These are phyloP conservation scores for Microcebus lehilahytsara DNA, from an alignment of 2,113 vertebrate genomes.

Conservation along the genomic window DNA sequence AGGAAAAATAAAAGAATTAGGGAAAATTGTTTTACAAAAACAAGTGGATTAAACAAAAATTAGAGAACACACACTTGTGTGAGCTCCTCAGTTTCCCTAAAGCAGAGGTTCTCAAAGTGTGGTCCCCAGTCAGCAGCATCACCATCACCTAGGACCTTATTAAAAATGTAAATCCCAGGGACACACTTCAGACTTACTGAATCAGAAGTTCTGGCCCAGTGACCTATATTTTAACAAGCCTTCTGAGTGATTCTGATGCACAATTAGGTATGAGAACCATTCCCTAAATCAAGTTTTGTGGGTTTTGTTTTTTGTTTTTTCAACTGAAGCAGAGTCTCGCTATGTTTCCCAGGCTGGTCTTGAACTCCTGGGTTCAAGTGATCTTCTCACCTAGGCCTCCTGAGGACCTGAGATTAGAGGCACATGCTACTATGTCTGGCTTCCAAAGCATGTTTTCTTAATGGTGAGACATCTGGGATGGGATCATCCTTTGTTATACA, in stretches of 20 bases:
- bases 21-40: background rate
- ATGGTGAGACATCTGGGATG: background rate
- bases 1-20: slow-evolving; percentile 32
- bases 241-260: background rate
- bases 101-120: background rate
- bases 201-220: background rate
- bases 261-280: background rate
- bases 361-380: too few relatives aligned
- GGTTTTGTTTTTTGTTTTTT: background rate
- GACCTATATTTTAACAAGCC: background rate
- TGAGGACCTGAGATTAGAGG: too few relatives aligned
- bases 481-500: background rate
- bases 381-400: too few relatives aligned
- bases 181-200: background rate
- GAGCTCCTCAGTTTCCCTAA: background rate
- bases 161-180: background rate
- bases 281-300: background rate
- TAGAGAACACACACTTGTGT: background rate
- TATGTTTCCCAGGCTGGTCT: too few relatives aligned
- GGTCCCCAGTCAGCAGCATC: background rate
- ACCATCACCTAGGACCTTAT: background rate
- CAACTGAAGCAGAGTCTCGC: too few relatives aligned
- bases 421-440: too few relatives aligned
- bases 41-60: background rate
- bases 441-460: background rate